Percentiles rank a stretch among this genome's conserved stretches.
phyloP scores from a whole-genome alignment of 92 coral and sea anemone genomes.

The Meandrina meandrites region DNA sequence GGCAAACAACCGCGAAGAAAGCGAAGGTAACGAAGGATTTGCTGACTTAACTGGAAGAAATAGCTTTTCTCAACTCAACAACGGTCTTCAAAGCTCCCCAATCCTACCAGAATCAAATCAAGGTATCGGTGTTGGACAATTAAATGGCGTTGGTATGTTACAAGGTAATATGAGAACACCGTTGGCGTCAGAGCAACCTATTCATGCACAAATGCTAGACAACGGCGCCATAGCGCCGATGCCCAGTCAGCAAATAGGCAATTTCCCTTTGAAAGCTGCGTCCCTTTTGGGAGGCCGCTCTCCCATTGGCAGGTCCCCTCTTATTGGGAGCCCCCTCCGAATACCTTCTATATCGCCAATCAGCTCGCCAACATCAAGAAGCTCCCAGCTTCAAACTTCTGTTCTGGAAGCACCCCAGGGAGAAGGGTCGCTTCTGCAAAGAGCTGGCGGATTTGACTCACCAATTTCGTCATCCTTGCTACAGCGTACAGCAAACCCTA shows the following conservation, averaged over 20 bases:
- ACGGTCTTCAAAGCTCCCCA: conserved; percentile 48
- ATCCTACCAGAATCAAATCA: conserved; percentile 23
- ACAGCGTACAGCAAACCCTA: conserved; percentile 17
- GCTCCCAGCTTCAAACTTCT: conserved; percentile 10
- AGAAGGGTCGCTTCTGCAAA: conserved; percentile 39
- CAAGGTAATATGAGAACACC: conserved; percentile 30
- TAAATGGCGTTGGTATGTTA: conserved; percentile 8
- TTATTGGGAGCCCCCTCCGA: neutral
- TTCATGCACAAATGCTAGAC: conserved; percentile 47
- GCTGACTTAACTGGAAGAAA: conserved; percentile 70
- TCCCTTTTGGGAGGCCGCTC: conserved; percentile 10
- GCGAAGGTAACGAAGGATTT: conserved; percentile 71
- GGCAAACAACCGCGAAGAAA: conserved; percentile 72
- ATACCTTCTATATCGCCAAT: neutral
- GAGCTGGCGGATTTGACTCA: conserved; percentile 42
- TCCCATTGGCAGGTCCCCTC: conserved; percentile 17
- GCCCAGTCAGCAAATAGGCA: conserved; percentile 13
- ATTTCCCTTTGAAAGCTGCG: conserved; percentile 11
- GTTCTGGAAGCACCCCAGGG: neutral
- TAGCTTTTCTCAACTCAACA: conserved; percentile 56
- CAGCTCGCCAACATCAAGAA: conserved; percentile 21
- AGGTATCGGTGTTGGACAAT: conserved; percentile 3
- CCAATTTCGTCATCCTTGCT: conserved; percentile 20
- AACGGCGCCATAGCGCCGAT: conserved; percentile 49
- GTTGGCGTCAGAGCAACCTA: conserved; percentile 31